Evolutionary conservation across 2,888 invertebrate species (phyloP), one percentile per base, ranked within the genome.

Genomic region (Thumatha senex): DNA sequence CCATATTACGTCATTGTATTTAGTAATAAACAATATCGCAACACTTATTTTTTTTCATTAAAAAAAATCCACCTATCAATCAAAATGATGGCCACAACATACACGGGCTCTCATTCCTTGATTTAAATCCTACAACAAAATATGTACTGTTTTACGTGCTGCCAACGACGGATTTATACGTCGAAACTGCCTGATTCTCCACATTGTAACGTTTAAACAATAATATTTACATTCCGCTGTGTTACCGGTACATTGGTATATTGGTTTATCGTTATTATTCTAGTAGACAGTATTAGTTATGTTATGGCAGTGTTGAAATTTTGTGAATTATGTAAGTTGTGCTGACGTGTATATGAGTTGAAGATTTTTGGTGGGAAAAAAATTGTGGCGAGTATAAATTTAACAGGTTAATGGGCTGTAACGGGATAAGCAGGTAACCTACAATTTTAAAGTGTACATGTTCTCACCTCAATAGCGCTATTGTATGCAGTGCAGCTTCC

Each of bases 91-190:
- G 71, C 8, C 58, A 76, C 76, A 62, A 29, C 47, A 74, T 61
- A 64, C 73, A 76, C 80, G 54, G 74, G 78, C 84, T 77, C 83
- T 80, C 74, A 78, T 74, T 77, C 70, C 82, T 83, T 84, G 83
- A 87, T 87, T 84, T 86, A 88, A 85, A 76, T 77, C 76, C 72
- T 62, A 67, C 74, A 82, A 80, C 83, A 82, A 85, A 83, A 84
- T 86, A 87, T 86, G 82, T 82, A 88, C 82, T 89, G 87, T 78
- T 85, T 85, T 82, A 86, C 82, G 71, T 63, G 47, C 56, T 54
- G 56, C 67, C 66, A 79, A 55, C 78, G 89, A 90, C 63, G 76
- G 89, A 90, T 90, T 90, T 89, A 90, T 86, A 67, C 61, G 72
- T 66, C 63, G 64, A 74, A 80, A 79, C 79, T 72, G 73, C 74